Conservation (phyloP, 2,888 invertebrate species). For the Bruchidius siliquastri region DNA sequence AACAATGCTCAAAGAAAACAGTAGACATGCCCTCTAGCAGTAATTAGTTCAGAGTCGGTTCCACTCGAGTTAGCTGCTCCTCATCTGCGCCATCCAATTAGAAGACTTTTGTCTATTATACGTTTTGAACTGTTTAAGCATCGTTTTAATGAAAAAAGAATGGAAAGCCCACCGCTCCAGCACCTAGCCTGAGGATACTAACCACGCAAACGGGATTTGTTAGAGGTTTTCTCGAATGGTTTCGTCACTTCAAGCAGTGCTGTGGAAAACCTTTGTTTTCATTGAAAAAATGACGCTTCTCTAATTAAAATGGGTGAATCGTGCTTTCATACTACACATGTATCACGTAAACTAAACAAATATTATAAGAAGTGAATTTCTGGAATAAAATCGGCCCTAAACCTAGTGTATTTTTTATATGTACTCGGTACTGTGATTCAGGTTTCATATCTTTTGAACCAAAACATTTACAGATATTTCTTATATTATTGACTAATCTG, state of each 20-base stretch:
- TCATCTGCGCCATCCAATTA: slow-evolving; percentile 23
- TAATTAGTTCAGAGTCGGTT: slow-evolving; percentile 10
- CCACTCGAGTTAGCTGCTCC: slow-evolving; percentile 8
- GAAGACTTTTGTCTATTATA: slow-evolving; percentile 28
- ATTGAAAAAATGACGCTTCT: neutral
- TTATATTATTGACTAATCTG: too few relatives aligned
- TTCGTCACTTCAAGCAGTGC: neutral
- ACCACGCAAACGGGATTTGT: neutral
- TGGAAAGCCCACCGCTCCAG: neutral
- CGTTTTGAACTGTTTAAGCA: slow-evolving; percentile 24
- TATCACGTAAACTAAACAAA: neutral
- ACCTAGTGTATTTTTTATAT: too few relatives aligned
- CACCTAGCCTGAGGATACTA: neutral
- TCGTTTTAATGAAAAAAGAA: slow-evolving; percentile 16
- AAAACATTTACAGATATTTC: too few relatives aligned
- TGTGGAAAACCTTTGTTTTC: neutral
- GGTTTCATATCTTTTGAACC: too few relatives aligned
- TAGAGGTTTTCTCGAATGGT: neutral
- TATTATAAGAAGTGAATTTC: too few relatives aligned
- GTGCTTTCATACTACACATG: neutral
- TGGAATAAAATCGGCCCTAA: too few relatives aligned
- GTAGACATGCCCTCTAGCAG: slow-evolving; percentile 3
- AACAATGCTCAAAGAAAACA: neutral
- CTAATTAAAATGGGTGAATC: neutral
- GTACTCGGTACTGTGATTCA: too few relatives aligned